phyloP scores from a whole-genome alignment of 2,797 vertebrate species.

The Petrocephalus schoutedeni region DNA sequence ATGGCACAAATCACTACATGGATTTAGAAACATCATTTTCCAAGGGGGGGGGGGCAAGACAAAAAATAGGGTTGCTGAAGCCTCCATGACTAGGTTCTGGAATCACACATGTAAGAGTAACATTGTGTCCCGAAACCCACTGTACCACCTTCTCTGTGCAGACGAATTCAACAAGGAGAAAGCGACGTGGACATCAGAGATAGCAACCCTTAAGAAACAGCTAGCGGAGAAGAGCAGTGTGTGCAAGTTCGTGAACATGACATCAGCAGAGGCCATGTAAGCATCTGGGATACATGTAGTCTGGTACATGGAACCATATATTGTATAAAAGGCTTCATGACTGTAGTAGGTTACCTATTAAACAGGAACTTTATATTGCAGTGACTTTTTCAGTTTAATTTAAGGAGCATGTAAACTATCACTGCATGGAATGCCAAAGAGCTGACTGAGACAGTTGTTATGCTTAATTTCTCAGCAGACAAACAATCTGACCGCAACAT shows the following conservation, averaged over 20 bases:
- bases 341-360: neutral
- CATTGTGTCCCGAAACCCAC: neutral
- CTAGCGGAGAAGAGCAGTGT: slow-evolving; percentile 33
- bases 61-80: neutral
- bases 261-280: slow-evolving; percentile 37
- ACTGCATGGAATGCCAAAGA: neutral
- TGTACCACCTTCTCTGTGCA: slow-evolving; percentile 31
- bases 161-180: slow-evolving; percentile 36
- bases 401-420: neutral
- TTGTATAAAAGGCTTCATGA: neutral
- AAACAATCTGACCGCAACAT: neutral
- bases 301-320: neutral
- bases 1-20: neutral
- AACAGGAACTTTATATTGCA: neutral
- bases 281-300: neutral
- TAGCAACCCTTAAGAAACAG: slow-evolving; percentile 36
- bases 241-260: slow-evolving; percentile 49
- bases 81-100: neutral
- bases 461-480: neutral
- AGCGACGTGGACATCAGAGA: slow-evolving; percentile 33
- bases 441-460: neutral
- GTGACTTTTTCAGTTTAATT: neutral
- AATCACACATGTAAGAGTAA: neutral
- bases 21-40: neutral
- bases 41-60: neutral